Evolutionary conservation across 2,113 vertebrate genomes (phyloP).

Genomic region (Podiceps cristatus): DNA sequence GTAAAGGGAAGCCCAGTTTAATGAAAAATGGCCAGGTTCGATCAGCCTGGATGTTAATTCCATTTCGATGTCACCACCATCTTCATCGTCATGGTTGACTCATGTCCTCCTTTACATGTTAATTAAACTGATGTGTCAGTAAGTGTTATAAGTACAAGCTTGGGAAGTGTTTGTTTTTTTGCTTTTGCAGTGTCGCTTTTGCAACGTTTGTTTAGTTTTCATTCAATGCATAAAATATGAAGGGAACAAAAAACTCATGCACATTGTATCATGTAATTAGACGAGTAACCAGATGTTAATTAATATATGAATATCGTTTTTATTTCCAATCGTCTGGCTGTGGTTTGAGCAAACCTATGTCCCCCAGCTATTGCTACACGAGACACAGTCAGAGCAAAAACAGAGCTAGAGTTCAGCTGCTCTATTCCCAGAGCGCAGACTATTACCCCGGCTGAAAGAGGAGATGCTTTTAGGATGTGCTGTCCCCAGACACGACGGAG

Average conservation of each 20-base stretch:
- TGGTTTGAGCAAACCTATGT: slow-evolving; percentile 61
- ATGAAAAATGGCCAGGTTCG: slow-evolving; percentile 4
- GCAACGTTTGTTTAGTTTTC: slow-evolving; percentile 59
- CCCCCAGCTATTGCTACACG: slow-evolving; percentile 51
- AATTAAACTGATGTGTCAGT: slow-evolving; percentile 23
- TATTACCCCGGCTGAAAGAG: slow-evolving; percentile 12
- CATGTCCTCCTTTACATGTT: slow-evolving; percentile 9
- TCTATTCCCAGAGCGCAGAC: slow-evolving; percentile 2
- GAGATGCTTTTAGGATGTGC: slow-evolving; percentile 12
- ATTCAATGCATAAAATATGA: slow-evolving; percentile 60
- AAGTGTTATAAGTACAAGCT: background rate
- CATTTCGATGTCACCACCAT: background rate
- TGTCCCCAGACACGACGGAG: background rate
- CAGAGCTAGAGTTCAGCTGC: slow-evolving; percentile 39
- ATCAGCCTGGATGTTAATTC: background rate
- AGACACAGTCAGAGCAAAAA: slow-evolving; percentile 1
- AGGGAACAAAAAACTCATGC: slow-evolving; percentile 48
- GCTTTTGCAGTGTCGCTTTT: slow-evolving; percentile 38
- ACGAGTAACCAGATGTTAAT: slow-evolving; percentile 44
- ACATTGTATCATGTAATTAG: slow-evolving; percentile 53
- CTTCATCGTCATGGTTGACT: background rate
- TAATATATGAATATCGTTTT: slow-evolving; percentile 61
- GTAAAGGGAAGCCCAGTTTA: background rate
- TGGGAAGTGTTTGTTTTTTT: slow-evolving; percentile 21
- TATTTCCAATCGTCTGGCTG: slow-evolving; percentile 63